phyloP scores from a whole-genome alignment of 2,888 invertebrate species.

The Chironomus tentans region DNA sequence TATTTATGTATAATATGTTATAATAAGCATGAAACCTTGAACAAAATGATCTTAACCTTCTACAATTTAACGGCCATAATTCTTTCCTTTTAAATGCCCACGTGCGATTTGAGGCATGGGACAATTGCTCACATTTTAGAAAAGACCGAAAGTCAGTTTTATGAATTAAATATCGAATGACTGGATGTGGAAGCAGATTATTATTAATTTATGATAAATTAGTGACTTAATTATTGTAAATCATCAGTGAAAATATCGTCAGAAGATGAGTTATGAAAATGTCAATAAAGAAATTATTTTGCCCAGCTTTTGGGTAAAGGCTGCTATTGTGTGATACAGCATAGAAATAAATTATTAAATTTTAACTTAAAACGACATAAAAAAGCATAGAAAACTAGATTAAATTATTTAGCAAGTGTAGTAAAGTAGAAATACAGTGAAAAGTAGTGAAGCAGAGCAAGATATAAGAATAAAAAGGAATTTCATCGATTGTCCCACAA shows the following conservation, averaged over 20 bases:
- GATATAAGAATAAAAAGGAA: not conserved
- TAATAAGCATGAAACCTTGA: not conserved
- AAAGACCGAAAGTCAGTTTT: not conserved
- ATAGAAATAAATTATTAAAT: not conserved
- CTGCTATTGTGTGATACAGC: not conserved
- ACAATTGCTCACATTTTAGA: not conserved
- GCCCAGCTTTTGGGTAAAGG: not conserved
- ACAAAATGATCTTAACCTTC: not conserved
- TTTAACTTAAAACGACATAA: not conserved
- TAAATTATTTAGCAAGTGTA: not conserved
- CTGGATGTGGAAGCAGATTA: not conserved
- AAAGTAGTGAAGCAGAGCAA: not conserved
- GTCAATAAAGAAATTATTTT: slow-evolving; percentile 1
- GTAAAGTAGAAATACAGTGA: not conserved
- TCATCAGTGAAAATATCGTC: not conserved
- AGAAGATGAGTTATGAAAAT: not conserved
- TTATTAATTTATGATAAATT: not conserved
- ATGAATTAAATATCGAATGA: not conserved
- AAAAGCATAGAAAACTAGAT: not conserved
- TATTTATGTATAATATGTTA: not conserved
- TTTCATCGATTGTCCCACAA: not conserved
- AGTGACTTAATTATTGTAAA: too few species aligned
- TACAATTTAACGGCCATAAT: too few species aligned
- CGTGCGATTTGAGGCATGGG: not conserved
- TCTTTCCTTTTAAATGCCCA: too few species aligned